phyloP scores from a whole-genome alignment of 2,113 vertebrate species.

The Myotis davidii region DNA sequence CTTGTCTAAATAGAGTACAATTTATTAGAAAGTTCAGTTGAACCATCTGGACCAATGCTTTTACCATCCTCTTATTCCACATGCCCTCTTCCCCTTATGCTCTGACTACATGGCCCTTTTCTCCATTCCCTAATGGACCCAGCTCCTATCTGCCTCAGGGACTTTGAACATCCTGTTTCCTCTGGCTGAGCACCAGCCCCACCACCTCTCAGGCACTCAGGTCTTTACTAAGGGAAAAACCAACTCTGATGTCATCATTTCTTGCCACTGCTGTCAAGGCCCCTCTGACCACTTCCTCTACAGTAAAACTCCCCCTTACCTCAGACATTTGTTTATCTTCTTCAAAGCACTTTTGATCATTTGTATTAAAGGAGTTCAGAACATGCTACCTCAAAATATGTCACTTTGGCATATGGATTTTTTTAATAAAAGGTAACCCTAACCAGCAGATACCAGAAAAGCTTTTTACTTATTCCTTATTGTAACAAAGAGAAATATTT shows the following conservation, averaged over 20 bases:
- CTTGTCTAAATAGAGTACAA: background rate
- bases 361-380: background rate
- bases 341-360: background rate
- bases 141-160: background rate
- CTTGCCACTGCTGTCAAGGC: background rate
- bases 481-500: background rate
- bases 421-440: background rate
- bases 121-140: background rate
- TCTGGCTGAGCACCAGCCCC: background rate
- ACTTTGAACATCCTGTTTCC: background rate
- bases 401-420: background rate
- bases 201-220: background rate
- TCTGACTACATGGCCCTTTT: background rate
- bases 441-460: background rate
- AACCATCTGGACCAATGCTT: background rate
- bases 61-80: background rate
- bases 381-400: background rate
- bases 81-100: accelerated
- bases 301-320: background rate
- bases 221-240: background rate
- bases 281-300: background rate
- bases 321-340: background rate
- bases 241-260: background rate
- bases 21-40: background rate
- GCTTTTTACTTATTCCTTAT: background rate